Evolutionary conservation across 92 coral and sea anemone genomes (phyloP), one percentile per base, ranked within the genome.

Genomic region (Bergia sp.): DNA sequence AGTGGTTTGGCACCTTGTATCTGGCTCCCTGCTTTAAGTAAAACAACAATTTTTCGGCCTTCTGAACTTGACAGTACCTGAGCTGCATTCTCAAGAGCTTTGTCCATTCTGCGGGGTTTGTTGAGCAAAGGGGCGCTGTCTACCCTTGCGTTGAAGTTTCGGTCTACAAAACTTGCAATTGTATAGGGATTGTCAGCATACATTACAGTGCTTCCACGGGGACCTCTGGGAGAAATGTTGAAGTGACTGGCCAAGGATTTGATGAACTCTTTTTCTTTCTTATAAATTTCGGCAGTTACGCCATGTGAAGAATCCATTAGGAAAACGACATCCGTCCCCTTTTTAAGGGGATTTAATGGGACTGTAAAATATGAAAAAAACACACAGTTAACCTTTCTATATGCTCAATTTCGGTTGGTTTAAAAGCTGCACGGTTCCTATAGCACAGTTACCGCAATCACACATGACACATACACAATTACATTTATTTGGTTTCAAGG

Each of bases 261-360:
- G 38, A 80, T 85, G 44, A 90, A 90, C 39, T 85, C 81, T 71
- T 90, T 85, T 40, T 85, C 86, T 37, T 79, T 88, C 37, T 69
- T 79, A 55, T 85, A 90, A 6, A 85, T 73, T 2, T 71, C 79
- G 7, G 16, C 55, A 57, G 75, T 90, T 40, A 79, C 89, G 8
- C 92, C 88, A 65, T 84, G 89, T 21, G 92, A 90, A 8, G 89
- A 88, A 79, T 90, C 92, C 89, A 90, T 44, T 36, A 90, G 81
- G 53, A 90, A 88, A 20, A 90, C 45, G 2, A 90, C 72, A 45
- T 90, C 92, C 6, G 84, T 80, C n/a, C 67, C 44, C n/a, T 53
- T 50, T 43, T 2, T 15, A 29, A 80, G 84, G 44, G 84, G 84
- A 53, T 53, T 50, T 53, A 3, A 10, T 38, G 84, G 84, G n/a